Conservation (phyloP, 2,797 vertebrate species). For the Pseudochirops cupreus region DNA sequence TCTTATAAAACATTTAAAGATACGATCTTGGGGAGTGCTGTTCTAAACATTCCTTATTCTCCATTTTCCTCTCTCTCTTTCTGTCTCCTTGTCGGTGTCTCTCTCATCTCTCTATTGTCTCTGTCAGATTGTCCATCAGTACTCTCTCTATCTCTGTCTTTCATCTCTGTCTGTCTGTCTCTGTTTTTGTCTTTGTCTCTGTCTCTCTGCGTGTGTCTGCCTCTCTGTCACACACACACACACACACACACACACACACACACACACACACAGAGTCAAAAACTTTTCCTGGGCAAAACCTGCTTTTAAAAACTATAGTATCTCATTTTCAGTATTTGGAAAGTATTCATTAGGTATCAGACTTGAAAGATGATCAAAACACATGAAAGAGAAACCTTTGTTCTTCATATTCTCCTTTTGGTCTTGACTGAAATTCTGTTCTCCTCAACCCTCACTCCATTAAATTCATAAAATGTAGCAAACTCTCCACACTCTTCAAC, state of each 20-base stretch:
- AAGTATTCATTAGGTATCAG: slow-evolving; percentile 74
- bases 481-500: no score
- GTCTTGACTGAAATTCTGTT: slow-evolving; percentile 74
- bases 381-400: slow-evolving; percentile 71
- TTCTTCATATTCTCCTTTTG: slow-evolving; percentile 76
- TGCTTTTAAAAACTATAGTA: slow-evolving; percentile 58
- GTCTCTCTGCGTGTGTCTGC: no score
- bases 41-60: background rate
- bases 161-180: no score
- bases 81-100: background rate
- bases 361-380: slow-evolving; percentile 74
- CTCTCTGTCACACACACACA: slow-evolving; percentile 24
- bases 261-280: background rate
- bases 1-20: background rate
- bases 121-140: no score
- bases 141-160: background rate
- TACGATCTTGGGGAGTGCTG: background rate
- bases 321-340: slow-evolving; percentile 75
- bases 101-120: background rate
- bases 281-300: slow-evolving; percentile 59
- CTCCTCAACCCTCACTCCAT: slow-evolving; percentile 73
- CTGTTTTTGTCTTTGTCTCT: background rate
- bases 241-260: slow-evolving; percentile 46
- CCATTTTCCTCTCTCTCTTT: background rate
- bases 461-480: no score